Conservation (phyloP, 2,113 vertebrate genomes). For the Pholis gunnellus region DNA sequence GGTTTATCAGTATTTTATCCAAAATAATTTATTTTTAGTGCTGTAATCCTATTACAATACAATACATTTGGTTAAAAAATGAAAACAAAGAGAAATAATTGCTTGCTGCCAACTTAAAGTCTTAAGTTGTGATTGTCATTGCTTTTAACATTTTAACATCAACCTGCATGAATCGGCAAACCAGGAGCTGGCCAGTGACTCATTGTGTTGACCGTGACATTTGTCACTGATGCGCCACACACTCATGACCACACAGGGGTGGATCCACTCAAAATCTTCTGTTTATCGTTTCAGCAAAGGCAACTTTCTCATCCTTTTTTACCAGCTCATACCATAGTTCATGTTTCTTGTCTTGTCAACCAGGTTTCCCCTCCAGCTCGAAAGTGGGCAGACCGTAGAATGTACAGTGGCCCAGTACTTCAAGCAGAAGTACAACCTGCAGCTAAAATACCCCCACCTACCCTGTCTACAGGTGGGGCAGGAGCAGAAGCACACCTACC, state of each 20-base stretch:
- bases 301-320: neutral
- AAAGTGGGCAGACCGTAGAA: conserved; percentile 99
- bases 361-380: conserved; percentile 98
- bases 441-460: conserved; percentile 98
- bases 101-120: neutral
- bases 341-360: neutral
- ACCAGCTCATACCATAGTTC: neutral
- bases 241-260: neutral
- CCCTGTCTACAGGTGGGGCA: conserved; percentile 98
- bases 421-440: conserved; percentile 98
- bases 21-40: neutral
- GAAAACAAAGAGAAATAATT: neutral
- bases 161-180: neutral
- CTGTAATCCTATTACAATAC: neutral
- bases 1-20: neutral
- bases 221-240: neutral
- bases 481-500: conserved; percentile 99
- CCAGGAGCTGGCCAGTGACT: neutral
- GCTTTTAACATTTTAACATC: neutral
- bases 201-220: neutral
- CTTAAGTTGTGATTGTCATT: neutral
- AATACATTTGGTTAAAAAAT: neutral
- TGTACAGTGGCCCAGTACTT: conserved; percentile 99
- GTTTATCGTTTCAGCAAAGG: neutral
- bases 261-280: neutral